Evolutionary conservation across 2,888 invertebrate genomes (phyloP).

Genomic region (Hirudinaria manillensis): DNA sequence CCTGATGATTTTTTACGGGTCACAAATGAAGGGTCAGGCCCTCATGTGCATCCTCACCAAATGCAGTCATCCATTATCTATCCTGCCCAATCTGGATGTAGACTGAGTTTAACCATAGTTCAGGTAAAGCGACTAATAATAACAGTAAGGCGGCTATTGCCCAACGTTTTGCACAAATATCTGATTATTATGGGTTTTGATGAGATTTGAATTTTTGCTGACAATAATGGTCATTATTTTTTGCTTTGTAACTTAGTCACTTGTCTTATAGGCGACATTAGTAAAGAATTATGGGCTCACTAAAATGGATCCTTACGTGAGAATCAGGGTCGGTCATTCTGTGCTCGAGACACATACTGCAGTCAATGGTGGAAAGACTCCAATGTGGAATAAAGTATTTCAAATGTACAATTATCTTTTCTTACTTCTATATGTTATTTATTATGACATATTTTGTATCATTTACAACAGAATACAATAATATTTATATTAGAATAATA

Average conservation of each 20-base stretch:
- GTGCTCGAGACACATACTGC: conserved; percentile 93
- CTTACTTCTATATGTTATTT: neutral
- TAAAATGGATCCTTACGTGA: conserved; percentile 91
- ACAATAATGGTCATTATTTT: no score
- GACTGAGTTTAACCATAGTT: conserved; percentile 78
- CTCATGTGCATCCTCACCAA: conserved; percentile 69
- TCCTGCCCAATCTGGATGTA: conserved; percentile 45
- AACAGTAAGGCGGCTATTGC: neutral
- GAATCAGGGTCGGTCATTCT: conserved; percentile 83
- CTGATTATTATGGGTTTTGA: no score
- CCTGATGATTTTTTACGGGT: conserved; percentile 70
- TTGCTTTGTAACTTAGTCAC: no score
- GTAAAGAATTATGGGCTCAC: conserved; percentile 90
- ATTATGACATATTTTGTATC: neutral
- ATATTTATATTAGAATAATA: neutral
- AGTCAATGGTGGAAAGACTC: conserved; percentile 87
- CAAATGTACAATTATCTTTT: conserved; percentile 64
- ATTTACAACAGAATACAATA: neutral
- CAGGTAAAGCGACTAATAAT: conserved; percentile 58
- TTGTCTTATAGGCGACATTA: conserved; percentile 53
- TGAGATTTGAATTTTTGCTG: no score
- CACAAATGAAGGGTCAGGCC: conserved; percentile 57
- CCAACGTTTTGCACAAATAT: no score
- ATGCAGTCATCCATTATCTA: conserved; percentile 58
- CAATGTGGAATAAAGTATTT: conserved; percentile 90